Evolutionary conservation across 2,888 invertebrate genomes (phyloP).

Genomic region (Drosophila glabriapex): DNA sequence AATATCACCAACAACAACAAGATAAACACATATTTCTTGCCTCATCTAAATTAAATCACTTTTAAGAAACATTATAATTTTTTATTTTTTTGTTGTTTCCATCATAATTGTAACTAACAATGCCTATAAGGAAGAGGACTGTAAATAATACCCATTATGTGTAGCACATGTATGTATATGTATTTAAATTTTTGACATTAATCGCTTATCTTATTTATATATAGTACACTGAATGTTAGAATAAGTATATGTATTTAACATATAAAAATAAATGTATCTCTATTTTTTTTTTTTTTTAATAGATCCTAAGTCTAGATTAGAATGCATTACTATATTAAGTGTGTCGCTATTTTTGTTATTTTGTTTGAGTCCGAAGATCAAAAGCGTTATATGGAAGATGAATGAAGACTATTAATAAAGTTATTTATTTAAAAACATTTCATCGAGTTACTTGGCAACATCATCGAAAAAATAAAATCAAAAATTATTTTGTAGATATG

Average conservation of each 20-base stretch:
- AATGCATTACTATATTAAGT: conserved; percentile 14
- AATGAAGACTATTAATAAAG: conserved; percentile 71
- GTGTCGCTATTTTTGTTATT: conserved; percentile 51
- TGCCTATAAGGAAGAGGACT: conserved; percentile 32
- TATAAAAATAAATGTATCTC: background rate
- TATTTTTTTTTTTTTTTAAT: conserved; percentile 33
- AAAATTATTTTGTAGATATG: background rate
- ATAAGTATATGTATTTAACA: background rate
- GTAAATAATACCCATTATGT: conserved; percentile 43
- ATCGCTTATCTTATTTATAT: conserved; percentile 10
- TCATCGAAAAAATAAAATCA: background rate
- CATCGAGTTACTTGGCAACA: background rate
- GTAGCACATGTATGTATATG: conserved; percentile 14
- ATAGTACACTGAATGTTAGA: conserved; percentile 8
- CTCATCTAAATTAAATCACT: conserved; percentile 1
- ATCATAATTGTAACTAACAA: conserved; percentile 21
- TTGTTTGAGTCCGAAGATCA: conserved; percentile 43
- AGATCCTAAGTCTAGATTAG: conserved; percentile 44
- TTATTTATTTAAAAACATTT: conserved; percentile 65
- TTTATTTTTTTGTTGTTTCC: conserved; percentile 23
- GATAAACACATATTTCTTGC: conserved; percentile 2
- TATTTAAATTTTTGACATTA: conserved; percentile 7
- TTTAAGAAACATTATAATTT: background rate
- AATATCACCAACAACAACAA: background rate
- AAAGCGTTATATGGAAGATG: conserved; percentile 21